These are phyloP conservation scores for Melieria picta DNA, from an alignment of 2,888 invertebrate genomes.

Conservation along the genomic window DNA sequence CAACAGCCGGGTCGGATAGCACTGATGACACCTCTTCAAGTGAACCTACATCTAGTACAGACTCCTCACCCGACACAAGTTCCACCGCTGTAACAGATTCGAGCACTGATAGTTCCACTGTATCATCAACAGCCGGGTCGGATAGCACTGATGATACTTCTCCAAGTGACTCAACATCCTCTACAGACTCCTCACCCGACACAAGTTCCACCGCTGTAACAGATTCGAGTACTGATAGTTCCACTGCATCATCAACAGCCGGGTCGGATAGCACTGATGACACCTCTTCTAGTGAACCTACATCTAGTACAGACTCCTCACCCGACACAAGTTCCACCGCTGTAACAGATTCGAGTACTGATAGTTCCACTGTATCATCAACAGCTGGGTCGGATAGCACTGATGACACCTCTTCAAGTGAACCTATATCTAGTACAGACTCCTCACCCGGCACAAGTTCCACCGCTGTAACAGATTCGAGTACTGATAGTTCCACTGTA, in stretches of 20 bases:
- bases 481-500: not conserved
- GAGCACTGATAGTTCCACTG: not conserved
- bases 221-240: not conserved
- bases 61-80: not conserved
- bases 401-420: not conserved
- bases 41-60: not conserved
- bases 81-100: not conserved
- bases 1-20: not conserved
- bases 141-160: not conserved
- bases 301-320: not conserved
- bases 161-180: not conserved
- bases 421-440: not conserved
- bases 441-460: not conserved
- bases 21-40: no score
- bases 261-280: not conserved
- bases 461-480: not conserved
- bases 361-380: not conserved
- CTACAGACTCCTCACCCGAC: not conserved
- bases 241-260: not conserved
- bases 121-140: not conserved
- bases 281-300: not conserved
- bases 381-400: not conserved
- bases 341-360: not conserved
- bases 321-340: not conserved
- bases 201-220: not conserved